Conservation (phyloP, 2,113 vertebrate species). For the Nasalis larvatus region DNA sequence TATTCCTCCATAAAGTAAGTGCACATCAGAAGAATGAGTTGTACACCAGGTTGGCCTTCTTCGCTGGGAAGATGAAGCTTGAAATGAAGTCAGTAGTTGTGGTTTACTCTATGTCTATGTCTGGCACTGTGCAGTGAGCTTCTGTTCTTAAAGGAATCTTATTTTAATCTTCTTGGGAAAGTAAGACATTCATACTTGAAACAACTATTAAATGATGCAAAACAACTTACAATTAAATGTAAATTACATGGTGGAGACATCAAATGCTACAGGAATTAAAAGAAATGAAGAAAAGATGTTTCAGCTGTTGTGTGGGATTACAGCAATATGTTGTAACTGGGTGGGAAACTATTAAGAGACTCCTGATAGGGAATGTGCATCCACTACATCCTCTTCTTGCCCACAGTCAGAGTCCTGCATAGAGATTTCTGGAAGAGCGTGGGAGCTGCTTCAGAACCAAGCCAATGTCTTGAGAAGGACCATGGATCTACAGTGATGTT, state of each 20-base stretch:
- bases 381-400: not conserved
- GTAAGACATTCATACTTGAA: conserved; percentile 17
- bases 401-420: not conserved
- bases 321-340: not conserved
- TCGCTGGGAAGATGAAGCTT: not conserved
- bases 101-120: not conserved
- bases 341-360: not conserved
- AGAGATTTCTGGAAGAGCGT: not conserved
- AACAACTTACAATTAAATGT: conserved; percentile 57
- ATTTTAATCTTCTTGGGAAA: conserved; percentile 34
- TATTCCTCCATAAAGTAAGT: not conserved
- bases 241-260: conserved; percentile 56
- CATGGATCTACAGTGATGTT: not conserved
- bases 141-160: conserved; percentile 22
- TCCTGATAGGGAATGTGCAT: not conserved
- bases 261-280: conserved; percentile 48
- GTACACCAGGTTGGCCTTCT: not conserved
- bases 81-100: not conserved
- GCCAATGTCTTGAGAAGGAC: not conserved
- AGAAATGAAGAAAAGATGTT: conserved; percentile 35
- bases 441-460: not conserved
- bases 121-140: not conserved
- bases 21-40: not conserved
- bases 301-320: conserved; percentile 32
- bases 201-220: conserved; percentile 33